These are phyloP conservation scores for Pristiophorus japonicus DNA, from an alignment of 2,113 vertebrate genomes.

Conservation along the genomic window DNA sequence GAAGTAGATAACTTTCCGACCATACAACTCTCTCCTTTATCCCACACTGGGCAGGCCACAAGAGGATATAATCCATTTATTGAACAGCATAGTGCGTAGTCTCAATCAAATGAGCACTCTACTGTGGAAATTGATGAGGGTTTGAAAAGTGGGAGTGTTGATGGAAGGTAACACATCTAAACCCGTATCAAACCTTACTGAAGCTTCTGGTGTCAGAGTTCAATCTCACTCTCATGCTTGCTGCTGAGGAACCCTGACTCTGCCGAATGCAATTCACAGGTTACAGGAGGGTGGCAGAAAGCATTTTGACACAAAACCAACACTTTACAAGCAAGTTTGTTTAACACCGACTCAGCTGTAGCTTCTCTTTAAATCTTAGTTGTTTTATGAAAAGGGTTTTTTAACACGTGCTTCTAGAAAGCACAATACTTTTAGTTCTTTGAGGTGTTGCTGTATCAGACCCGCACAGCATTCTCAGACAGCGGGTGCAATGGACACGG, in stretches of 20 bases:
- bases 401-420: slow-evolving; percentile 3
- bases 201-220: not conserved
- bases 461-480: slow-evolving; percentile 24
- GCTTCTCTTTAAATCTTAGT: not conserved
- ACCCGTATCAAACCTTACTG: not conserved
- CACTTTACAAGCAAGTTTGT: slow-evolving; percentile 12
- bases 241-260: not conserved
- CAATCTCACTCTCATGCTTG: not conserved
- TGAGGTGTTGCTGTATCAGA: slow-evolving; percentile 44
- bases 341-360: not conserved
- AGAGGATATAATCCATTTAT: not conserved
- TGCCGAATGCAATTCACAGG: not conserved
- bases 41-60: not conserved
- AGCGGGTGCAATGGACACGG: slow-evolving; percentile 36
- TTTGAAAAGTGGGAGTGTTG: not conserved
- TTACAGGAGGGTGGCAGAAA: not conserved
- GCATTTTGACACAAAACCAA: slow-evolving; percentile 12
- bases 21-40: not conserved
- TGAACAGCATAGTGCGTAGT: not conserved
- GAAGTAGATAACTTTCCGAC: not conserved
- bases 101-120: not conserved
- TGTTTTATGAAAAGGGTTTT: not conserved
- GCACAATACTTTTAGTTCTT: not conserved
- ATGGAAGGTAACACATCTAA: not conserved
- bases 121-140: not conserved